Evolutionary conservation across 2,888 invertebrate genomes (phyloP).

Genomic region (Carpatolechia fugitivella): DNA sequence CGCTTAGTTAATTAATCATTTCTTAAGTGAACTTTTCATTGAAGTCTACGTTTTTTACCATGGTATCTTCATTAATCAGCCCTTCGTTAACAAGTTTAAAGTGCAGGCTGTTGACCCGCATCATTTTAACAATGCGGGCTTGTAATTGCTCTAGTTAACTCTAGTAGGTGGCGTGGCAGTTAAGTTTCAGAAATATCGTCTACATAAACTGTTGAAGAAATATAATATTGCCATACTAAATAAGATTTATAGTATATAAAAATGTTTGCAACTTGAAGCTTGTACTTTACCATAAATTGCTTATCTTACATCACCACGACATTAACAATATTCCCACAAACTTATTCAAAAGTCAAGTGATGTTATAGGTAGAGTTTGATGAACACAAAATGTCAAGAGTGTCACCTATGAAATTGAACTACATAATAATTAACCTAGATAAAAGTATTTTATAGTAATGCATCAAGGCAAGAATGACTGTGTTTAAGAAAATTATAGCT

Average conservation of each 20-base stretch:
- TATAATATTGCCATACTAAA: not conserved
- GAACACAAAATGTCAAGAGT: not conserved
- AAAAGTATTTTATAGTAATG: not conserved
- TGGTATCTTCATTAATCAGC: not conserved
- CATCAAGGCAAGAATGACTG: not conserved
- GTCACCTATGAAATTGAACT: not conserved
- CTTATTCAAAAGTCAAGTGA: no score
- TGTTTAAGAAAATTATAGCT: not conserved
- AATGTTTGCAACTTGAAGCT: no score
- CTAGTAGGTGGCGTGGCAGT: no score
- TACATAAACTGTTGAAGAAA: not conserved
- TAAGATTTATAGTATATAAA: no score
- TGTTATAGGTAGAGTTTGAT: not conserved
- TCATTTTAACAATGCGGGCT: constrained; percentile 8
- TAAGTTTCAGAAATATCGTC: not conserved
- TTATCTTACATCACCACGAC: no score
- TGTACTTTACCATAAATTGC: no score
- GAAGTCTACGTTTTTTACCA: not conserved
- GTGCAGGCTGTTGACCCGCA: constrained; percentile 11
- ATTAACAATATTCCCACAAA: no score
- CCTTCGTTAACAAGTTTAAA: constrained; percentile 5
- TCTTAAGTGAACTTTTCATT: not conserved
- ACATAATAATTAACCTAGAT: constrained; percentile 12
- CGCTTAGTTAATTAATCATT: constrained; percentile 1
- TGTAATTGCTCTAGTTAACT: constrained; percentile 1